Evolutionary conservation across 1,140 invertebrate genomes (phyloP).

Genomic region (Acromyrmex heyeri): DNA sequence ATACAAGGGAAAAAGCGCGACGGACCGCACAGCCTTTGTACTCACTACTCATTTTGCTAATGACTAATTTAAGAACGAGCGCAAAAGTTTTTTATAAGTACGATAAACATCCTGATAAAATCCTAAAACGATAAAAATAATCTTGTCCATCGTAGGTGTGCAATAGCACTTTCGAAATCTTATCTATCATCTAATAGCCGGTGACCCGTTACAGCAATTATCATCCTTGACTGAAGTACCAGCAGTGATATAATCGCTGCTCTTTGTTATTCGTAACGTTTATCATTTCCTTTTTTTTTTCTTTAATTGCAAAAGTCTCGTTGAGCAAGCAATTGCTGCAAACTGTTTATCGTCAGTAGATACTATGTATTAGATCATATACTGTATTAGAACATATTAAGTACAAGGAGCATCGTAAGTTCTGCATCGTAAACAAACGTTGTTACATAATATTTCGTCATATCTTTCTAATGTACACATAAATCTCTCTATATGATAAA

Average conservation of each 20-base stretch:
- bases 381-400: background rate
- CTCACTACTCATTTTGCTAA: slow-evolving; percentile 33
- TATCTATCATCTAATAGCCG: slow-evolving; percentile 36
- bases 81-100: slow-evolving; percentile 35
- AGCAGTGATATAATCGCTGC: slow-evolving; percentile 1
- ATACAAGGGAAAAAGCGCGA: slow-evolving; percentile 32
- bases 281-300: slow-evolving; percentile 18
- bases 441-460: background rate
- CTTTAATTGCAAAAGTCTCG: slow-evolving; percentile 17
- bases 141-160: background rate
- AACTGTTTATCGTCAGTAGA: background rate
- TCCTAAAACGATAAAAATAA: slow-evolving; percentile 12
- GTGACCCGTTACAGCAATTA: slow-evolving; percentile 51
- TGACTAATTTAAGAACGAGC: background rate
- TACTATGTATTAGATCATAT: background rate
- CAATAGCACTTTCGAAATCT: slow-evolving; percentile 12
- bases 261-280: background rate
- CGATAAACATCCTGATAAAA: slow-evolving; percentile 40
- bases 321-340: background rate
- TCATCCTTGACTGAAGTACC: slow-evolving; percentile 9
- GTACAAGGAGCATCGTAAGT: background rate
- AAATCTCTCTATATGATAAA: background rate
- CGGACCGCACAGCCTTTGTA: background rate
- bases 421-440: background rate
- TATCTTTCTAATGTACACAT: background rate